A percentile compares a stretch with the other conserved stretches of the same genome.
Evolutionary conservation across 30 jellyfish, hydroid and myxozoan species (phyloP).

Genomic region (Chrysaora quinquecirrha): DNA sequence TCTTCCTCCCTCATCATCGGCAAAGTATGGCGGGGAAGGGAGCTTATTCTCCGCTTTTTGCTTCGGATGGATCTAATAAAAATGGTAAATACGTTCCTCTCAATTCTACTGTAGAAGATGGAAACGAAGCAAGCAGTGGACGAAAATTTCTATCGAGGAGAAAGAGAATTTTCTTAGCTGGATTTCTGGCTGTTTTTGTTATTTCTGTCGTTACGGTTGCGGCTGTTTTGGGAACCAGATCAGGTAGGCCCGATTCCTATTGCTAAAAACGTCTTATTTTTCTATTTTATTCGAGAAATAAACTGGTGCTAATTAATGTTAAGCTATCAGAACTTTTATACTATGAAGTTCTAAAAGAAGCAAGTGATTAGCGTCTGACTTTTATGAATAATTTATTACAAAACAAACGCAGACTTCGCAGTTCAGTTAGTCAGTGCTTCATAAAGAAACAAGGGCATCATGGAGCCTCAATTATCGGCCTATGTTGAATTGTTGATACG

Average conservation of each 20-base stretch:
- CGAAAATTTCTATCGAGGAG: conserved; percentile 29
- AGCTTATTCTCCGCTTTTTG: conserved; percentile 38
- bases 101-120: conserved; percentile 41
- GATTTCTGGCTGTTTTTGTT: conserved; percentile 57
- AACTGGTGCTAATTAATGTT: too few relatives aligned
- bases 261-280: background rate
- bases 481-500: too few relatives aligned
- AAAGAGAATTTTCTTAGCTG: conserved; percentile 44
- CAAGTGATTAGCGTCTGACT: background rate
- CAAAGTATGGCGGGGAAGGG: conserved; percentile 41
- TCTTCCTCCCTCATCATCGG: background rate
- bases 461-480: too few relatives aligned
- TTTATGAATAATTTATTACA: background rate
- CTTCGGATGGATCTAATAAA: conserved; percentile 20
- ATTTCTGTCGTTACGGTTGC: conserved; percentile 52
- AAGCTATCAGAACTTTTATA: too few relatives aligned
- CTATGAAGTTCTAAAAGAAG: background rate
- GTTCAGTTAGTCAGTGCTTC: too few relatives aligned
- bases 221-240: conserved; percentile 61
- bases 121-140: conserved; percentile 8
- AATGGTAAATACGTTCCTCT: conserved; percentile 42
- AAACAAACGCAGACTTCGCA: too few relatives aligned
- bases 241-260: conserved; percentile 12
- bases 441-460: too few relatives aligned
- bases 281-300: background rate